Base-by-base conservation (phyloP, 2,888 invertebrate species). In the Lordiphosa andalusiaca region DNA sequence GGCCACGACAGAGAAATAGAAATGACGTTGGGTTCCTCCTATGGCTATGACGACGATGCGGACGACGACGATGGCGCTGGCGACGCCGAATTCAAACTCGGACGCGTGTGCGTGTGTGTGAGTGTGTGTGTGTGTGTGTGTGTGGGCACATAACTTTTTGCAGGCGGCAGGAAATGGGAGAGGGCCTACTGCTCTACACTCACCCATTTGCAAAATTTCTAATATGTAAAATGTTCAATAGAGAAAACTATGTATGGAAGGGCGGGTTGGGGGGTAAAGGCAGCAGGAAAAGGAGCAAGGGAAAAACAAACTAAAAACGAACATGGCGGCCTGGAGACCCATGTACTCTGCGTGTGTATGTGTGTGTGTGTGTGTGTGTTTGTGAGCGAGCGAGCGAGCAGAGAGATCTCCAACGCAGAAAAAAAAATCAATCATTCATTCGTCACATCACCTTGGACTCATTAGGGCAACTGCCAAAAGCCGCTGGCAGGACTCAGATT, bases 221-320 rank as follows among this genome's bases (percentile, higher is more conserved):
- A 82, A 84, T 82, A 80, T 80, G 80, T 84, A 85, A 83, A 83
- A 83, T 81, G 84, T 81, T 84, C 81, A 83, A 83, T 83, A 76
- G 78, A 78, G 81, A 78, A 84, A 82, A 82, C 82, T 80, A 80
- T 82, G 78, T 77, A 69, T 67, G 75, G 73, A 56, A 41, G 47
- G 46, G 33, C 1, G 16, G 16, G 16, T 16, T 16, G 16, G 16
- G 16, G 16, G 16, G 16, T 1, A 2, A 16, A 16, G 16, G 33
- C 49, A 30, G 49, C 38, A 42, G 60, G 38, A 53, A 41, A 53
- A 50, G 47, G 38, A 54, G 46, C 44, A 48, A 40, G 40, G 33
- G 38, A 53, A 71, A 73, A 73, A 67, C 69, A 67, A 75, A 76
- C 77, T 71, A 71, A 73, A 76, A 76, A 67, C 67, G 78, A 71